Evolutionary conservation across 2,797 vertebrate genomes (phyloP).

Genomic region (Acrocephalus scirpaceus): DNA sequence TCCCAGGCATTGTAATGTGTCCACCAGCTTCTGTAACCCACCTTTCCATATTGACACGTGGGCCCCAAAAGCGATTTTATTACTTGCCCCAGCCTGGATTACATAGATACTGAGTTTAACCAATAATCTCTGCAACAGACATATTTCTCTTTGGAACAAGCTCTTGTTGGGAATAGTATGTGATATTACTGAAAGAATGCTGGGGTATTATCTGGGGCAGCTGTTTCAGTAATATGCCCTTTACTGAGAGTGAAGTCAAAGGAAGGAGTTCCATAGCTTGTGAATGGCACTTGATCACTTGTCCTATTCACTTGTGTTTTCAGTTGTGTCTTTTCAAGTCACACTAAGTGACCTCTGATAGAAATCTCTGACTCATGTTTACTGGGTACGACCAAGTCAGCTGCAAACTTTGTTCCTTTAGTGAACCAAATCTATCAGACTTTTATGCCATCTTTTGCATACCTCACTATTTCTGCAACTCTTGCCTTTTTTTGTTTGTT

Average conservation of each 20-base stretch:
- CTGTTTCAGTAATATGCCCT: background rate
- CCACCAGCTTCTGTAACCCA: background rate
- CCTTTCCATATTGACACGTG: rapidly evolving
- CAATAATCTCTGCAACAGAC: background rate
- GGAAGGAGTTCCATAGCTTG: background rate
- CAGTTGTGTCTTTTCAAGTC: background rate
- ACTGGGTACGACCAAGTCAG: background rate
- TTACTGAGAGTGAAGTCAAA: background rate
- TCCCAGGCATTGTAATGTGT: rapidly evolving
- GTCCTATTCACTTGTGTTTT: background rate
- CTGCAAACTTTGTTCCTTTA: background rate
- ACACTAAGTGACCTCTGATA: background rate
- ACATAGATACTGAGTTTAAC: background rate
- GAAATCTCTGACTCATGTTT: background rate
- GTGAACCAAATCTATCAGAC: background rate
- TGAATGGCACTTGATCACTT: background rate
- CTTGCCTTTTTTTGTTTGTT: background rate
- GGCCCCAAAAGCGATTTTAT: background rate
- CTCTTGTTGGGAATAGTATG: background rate
- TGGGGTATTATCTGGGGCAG: background rate
- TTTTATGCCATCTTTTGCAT: background rate
- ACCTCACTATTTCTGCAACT: background rate
- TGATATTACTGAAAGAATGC: background rate
- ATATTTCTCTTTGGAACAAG: background rate
- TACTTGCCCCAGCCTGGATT: background rate